Conservation (phyloP, 1,140 invertebrate species). For the Sitophilus oryzae region DNA sequence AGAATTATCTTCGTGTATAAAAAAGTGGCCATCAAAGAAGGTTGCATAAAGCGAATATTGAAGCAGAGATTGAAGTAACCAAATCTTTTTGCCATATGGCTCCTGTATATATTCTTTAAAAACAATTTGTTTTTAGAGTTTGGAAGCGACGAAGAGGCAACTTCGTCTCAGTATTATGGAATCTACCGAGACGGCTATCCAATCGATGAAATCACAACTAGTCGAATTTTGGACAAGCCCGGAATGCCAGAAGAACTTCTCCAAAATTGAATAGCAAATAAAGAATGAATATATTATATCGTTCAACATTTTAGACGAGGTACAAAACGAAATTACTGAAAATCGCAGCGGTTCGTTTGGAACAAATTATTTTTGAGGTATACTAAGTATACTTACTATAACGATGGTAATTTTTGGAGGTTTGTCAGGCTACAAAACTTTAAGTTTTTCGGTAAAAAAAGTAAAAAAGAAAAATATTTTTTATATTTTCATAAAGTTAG, state of each 20-base stretch:
- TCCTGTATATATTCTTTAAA: constrained; percentile 5
- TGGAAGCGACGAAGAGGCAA: constrained; percentile 53
- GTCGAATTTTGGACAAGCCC: constrained; percentile 59
- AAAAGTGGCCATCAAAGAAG: too few relatives aligned
- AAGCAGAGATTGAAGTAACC: too few relatives aligned
- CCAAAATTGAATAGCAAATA: constrained; percentile 14
- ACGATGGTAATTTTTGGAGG: too few relatives aligned
- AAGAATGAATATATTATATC: too few relatives aligned
- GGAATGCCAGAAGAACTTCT: constrained; percentile 53
- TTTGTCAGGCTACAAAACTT: background rate
- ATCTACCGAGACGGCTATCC: constrained; percentile 52
- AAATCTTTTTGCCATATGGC: background rate
- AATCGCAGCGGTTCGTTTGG: background rate
- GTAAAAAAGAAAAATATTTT: constrained; percentile 19
- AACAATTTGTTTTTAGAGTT: constrained; percentile 32
- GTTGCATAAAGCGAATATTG: too few relatives aligned
- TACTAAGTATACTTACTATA: background rate
- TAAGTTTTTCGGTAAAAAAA: background rate
- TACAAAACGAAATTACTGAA: too few relatives aligned
- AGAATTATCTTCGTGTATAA: too few relatives aligned
- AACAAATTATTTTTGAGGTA: constrained; percentile 1
- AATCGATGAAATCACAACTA: constrained; percentile 54
- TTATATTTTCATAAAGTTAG: constrained; percentile 29
- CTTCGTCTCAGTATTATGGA: constrained; percentile 49
- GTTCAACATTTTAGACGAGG: too few relatives aligned